Conservation (phyloP, 1,140 invertebrate genomes). For the Platorchestia sp. region DNA sequence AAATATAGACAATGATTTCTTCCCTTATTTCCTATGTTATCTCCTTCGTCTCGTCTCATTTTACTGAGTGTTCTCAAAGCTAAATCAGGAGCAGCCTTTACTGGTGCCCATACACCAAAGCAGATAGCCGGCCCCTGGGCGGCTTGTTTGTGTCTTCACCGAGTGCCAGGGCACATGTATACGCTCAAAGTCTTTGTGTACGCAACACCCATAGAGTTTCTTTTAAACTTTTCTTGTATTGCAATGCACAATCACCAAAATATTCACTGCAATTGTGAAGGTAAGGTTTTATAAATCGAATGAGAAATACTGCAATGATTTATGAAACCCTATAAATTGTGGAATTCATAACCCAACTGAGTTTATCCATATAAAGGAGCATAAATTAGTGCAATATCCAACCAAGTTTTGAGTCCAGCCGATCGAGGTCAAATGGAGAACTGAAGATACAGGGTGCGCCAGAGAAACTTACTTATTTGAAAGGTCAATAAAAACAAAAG, state of each 20-base stretch:
- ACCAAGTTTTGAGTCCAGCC: background rate
- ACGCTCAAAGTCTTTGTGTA: background rate
- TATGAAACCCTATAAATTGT: background rate
- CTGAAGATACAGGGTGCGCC: background rate
- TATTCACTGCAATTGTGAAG: background rate
- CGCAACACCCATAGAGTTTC: too few relatives aligned
- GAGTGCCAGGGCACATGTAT: background rate
- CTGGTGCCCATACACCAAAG: background rate
- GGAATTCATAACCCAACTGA: background rate
- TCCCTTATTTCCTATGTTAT: too few relatives aligned
- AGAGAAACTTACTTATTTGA: too few relatives aligned
- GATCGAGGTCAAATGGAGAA: background rate
- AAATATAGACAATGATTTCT: too few relatives aligned
- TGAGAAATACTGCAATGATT: background rate
- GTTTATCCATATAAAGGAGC: background rate
- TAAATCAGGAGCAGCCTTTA: background rate
- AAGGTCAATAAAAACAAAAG: too few relatives aligned
- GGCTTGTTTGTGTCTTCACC: background rate
- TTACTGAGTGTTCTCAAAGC: background rate
- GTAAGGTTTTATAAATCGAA: background rate
- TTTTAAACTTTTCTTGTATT: background rate
- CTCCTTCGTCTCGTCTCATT: background rate
- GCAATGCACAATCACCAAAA: background rate
- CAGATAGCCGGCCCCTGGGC: background rate
- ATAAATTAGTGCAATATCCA: background rate